Base-by-base conservation (phyloP, 92 coral and sea anemone species). In the Zoanthus sociatus region DNA sequence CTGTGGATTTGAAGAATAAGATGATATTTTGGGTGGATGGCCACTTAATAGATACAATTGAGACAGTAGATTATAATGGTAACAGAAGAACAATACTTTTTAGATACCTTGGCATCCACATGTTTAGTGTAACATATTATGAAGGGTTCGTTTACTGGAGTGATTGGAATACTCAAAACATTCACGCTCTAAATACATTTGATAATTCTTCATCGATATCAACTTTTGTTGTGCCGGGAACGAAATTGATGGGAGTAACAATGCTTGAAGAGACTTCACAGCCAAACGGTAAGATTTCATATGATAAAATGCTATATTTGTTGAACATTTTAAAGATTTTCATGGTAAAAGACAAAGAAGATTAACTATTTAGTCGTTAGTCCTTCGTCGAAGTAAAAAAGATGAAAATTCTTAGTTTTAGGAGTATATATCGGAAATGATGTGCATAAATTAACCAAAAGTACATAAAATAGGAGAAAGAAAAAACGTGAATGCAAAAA, bases 11-110 rank as follows among this genome's bases (percentile, higher is more conserved):
- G 76, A 51, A 48, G 55, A 69, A 71, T n/a, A 78, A 73, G 15
- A 76, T 30, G 31, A 18, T 92, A 5, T 92, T 85, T 77, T 92
- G 95, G 95, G 87, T 84, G 9, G 95, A 92, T 47, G 77, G 3
- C 42, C 4, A 37, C 42, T 2, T 37, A 37, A 37, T 89, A 26
- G 89, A 88, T 17, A 89, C 32, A 83, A 73, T 92, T 17, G 95
- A 92, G 85, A 47, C 89, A 6, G 87, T 82, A 64, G 87, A 92
- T 82, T 90, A 89, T 78, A 48, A 90, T 73, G 95, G 95, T 8
- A 74, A 83, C 60, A 20, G 89, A 33, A 83, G 91, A 58, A 16
- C 54, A 20, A 84, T 87, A 33, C 5, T 89, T 7, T 82, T 75
- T 45, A 63, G 68, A 17, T 72, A 88, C 21, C 2, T 15, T 0